Conservation (phyloP, 2,797 vertebrate genomes). For the Siniperca obscura region DNA sequence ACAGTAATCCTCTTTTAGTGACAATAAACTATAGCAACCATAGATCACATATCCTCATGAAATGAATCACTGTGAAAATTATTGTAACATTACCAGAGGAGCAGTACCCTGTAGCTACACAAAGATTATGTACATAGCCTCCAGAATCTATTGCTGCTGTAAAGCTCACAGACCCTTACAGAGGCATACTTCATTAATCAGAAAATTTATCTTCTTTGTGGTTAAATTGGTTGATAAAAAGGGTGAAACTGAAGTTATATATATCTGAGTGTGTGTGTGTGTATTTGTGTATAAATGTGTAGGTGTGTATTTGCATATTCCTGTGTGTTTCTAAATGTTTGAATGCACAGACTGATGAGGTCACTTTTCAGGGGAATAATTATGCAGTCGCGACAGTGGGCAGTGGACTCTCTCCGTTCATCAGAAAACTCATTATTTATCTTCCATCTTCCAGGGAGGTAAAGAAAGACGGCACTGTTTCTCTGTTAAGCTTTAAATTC, state of each 20-base stretch:
- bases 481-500: background rate
- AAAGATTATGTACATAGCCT: conserved; percentile 50
- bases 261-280: background rate
- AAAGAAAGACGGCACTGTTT: conserved; percentile 5
- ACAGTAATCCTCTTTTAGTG: conserved; percentile 67
- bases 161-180: conserved; percentile 36
- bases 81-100: conserved; percentile 55
- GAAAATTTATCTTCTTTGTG: conserved; percentile 52
- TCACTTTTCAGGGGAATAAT: conserved; percentile 20
- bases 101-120: conserved; percentile 31
- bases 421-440: conserved; percentile 31
- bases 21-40: conserved; percentile 66
- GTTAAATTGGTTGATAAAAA: conserved; percentile 51
- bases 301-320: conserved; percentile 9
- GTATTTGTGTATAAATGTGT: background rate
- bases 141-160: conserved; percentile 50
- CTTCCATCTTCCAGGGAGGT: conserved; percentile 1
- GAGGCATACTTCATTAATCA: conserved; percentile 61
- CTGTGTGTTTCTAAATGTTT: conserved; percentile 26
- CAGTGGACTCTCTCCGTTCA: background rate
- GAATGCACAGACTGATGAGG: conserved; percentile 13
- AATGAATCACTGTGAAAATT: conserved; percentile 66
- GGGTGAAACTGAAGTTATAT: conserved; percentile 22
- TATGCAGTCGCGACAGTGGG: background rate
- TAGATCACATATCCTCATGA: conserved; percentile 61